Evolutionary conservation across 2,888 invertebrate genomes (phyloP).

Genomic region (Ennomos fuscantarius): DNA sequence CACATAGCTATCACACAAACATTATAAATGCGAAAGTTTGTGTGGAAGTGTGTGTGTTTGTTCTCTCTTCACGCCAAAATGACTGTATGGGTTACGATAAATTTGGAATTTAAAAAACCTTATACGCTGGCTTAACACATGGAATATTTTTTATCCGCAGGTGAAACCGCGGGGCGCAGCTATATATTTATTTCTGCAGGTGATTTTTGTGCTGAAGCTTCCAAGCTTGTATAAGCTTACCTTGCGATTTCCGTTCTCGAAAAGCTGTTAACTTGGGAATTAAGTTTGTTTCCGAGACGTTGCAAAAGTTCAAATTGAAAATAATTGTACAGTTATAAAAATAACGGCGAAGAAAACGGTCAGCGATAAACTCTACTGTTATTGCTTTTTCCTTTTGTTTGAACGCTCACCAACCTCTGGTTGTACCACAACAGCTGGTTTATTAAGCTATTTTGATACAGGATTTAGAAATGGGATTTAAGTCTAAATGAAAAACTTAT

Average conservation of each 20-base stretch:
- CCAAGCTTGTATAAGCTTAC: slow-evolving; percentile 4
- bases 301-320: slow-evolving; percentile 29
- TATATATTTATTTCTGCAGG: too few species aligned
- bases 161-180: too few species aligned
- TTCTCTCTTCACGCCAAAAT: too few species aligned
- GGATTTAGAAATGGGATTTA: too few species aligned
- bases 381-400: slow-evolving; percentile 19
- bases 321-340: slow-evolving; percentile 33
- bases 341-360: slow-evolving; percentile 25
- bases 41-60: too few species aligned
- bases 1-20: too few species aligned
- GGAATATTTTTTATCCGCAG: too few species aligned
- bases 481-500: too few species aligned
- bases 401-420: slow-evolving; percentile 11
- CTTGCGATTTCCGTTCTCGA: slow-evolving; percentile 15
- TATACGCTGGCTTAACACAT: too few species aligned
- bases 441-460: slow-evolving; percentile 9
- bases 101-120: too few species aligned
- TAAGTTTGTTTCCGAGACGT: slow-evolving; percentile 29
- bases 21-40: too few species aligned
- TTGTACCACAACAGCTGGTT: slow-evolving; percentile 4
- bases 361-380: slow-evolving; percentile 23
- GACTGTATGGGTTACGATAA: too few species aligned
- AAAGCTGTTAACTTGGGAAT: slow-evolving; percentile 29
- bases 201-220: slow-evolving; percentile 2